Conservation (phyloP, 1,140 invertebrate genomes). For the Hycleus cichorii region DNA sequence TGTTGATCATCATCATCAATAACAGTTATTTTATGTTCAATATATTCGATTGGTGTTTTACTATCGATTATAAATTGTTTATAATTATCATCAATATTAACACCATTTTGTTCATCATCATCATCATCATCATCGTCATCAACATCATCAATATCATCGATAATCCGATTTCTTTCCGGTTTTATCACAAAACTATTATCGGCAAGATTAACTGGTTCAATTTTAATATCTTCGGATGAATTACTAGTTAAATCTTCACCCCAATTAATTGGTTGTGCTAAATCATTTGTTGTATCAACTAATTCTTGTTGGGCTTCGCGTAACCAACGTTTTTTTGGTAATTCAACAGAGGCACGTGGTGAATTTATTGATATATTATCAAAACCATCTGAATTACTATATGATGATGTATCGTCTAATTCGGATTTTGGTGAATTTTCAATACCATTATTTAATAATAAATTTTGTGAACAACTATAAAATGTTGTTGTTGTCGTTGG, state of each 20-base stretch:
- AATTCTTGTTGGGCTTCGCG: constrained; percentile 50
- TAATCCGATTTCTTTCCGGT: constrained; percentile 4
- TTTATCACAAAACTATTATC: background rate
- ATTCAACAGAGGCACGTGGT: constrained; percentile 30
- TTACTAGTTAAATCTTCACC: constrained; percentile 21
- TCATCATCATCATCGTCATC: background rate
- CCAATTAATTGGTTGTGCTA: constrained; percentile 43
- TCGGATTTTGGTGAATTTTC: constrained; percentile 32
- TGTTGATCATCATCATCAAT: constrained; percentile 35
- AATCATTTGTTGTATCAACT: constrained; percentile 42
- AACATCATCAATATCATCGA: background rate
- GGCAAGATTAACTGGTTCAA: constrained; percentile 2
- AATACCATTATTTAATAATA: constrained; percentile 20
- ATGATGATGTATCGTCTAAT: constrained; percentile 23
- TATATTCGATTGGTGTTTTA: background rate
- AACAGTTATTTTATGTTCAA: constrained; percentile 1
- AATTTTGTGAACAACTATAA: constrained; percentile 21
- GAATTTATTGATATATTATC: background rate
- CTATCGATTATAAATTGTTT: no score
- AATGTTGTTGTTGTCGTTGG: constrained; percentile 23
- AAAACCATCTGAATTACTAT: constrained; percentile 20
- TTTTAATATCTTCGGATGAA: constrained; percentile 19
- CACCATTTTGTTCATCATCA: no score
- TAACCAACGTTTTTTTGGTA: constrained; percentile 59
- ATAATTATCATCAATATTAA: no score